Conservation (phyloP, 2,113 vertebrate species). For the Platichthys stellatus region DNA sequence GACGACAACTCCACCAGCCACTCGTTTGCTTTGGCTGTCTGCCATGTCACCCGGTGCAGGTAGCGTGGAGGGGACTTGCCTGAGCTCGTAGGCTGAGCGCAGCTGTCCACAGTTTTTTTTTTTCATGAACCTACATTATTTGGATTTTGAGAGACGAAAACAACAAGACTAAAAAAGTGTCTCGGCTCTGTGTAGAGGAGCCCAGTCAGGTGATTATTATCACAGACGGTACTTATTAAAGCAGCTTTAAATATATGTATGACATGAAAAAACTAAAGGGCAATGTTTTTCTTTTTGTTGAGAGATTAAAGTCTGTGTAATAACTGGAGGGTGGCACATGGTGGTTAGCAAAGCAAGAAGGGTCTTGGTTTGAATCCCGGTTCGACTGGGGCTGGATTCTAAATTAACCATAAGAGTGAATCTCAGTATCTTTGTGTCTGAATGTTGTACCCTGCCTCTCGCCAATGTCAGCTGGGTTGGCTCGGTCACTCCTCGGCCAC, state of each 20-base stretch:
- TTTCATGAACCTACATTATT: slow-evolving; percentile 30
- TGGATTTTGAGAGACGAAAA: slow-evolving; percentile 31
- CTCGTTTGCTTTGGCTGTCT: slow-evolving; percentile 45
- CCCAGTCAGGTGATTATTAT: neutral
- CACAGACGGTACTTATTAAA: neutral
- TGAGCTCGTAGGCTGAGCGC: slow-evolving; percentile 39
- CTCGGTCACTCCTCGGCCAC: neutral
- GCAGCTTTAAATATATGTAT: neutral
- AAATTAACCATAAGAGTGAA: too few species aligned
- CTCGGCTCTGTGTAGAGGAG: slow-evolving; percentile 10
- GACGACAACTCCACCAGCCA: slow-evolving; percentile 28
- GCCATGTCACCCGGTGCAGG: slow-evolving; percentile 49
- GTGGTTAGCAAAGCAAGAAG: too few species aligned
- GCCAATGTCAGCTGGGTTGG: neutral
- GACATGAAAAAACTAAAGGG: neutral
- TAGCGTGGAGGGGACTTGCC: slow-evolving; percentile 20
- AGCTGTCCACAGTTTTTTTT: neutral
- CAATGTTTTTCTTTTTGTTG: neutral
- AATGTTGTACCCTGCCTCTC: neutral
- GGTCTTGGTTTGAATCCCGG: too few species aligned
- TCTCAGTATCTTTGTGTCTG: too few species aligned
- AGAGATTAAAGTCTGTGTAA: neutral
- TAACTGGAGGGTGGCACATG: neutral
- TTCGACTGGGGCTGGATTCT: too few species aligned
- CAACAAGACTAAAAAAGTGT: slow-evolving; percentile 17